These are phyloP conservation scores for Xestia ashworthii DNA, from an alignment of 2,888 invertebrate species.

Conservation along the genomic window DNA sequence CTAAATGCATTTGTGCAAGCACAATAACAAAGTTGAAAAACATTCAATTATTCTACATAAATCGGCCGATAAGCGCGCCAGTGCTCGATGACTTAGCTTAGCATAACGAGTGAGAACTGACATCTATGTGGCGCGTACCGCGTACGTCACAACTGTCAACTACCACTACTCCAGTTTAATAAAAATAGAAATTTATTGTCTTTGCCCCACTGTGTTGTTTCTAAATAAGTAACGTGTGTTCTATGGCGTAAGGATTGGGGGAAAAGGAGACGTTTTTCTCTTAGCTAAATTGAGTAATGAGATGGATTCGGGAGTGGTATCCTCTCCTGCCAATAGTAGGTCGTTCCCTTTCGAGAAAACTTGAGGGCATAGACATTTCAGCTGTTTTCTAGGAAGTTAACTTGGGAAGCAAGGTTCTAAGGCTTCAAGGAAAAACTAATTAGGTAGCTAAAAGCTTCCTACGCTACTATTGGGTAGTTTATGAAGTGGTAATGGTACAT, in stretches of 20 bases:
- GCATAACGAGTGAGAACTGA: conserved; percentile 30
- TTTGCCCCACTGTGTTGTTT: conserved; percentile 22
- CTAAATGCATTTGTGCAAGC: conserved; percentile 2
- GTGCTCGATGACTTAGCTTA: conserved; percentile 38
- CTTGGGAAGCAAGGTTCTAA: not conserved
- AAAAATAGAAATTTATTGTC: conserved; percentile 48
- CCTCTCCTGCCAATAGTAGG: not conserved
- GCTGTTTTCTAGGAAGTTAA: not conserved
- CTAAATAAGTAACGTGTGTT: not conserved
- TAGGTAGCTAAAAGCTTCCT: not conserved
- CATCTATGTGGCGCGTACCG: conserved; percentile 36
- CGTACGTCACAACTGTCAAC: conserved; percentile 56
- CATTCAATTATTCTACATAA: conserved; percentile 65
- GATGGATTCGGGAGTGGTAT: not conserved
- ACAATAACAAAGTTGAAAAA: conserved; percentile 51
- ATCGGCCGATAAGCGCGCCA: conserved; percentile 56
- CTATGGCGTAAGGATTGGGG: not conserved
- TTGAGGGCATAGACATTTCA: not conserved
- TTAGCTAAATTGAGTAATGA: not conserved
- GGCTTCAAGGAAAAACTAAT: not conserved
- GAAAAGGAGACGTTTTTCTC: not conserved
- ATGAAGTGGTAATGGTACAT: not conserved
- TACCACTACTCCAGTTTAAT: conserved; percentile 34
- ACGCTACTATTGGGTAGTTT: not conserved
- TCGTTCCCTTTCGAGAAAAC: not conserved